A percentile compares a stretch with the other conserved stretches of the same genome.
Evolutionary conservation across 2,113 vertebrate species (phyloP).

Genomic region (Geococcyx californianus): DNA sequence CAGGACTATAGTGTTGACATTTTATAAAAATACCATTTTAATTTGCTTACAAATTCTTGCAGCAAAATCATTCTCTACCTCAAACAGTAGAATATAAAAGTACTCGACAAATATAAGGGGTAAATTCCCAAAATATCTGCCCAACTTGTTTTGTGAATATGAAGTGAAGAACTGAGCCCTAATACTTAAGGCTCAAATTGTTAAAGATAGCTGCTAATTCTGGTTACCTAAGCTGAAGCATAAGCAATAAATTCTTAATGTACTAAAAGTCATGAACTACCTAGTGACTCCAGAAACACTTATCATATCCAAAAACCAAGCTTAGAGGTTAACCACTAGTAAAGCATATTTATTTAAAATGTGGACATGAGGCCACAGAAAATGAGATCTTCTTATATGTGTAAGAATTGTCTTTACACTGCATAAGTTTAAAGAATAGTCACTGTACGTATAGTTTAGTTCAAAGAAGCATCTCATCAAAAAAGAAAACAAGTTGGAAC

Average conservation of each 20-base stretch:
- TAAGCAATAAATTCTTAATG: background rate
- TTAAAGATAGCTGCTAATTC: background rate
- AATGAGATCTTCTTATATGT: background rate
- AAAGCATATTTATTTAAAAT: background rate
- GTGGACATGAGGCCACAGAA: background rate
- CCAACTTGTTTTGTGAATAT: background rate
- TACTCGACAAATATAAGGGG: background rate
- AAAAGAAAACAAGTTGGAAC: background rate
- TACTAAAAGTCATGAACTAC: background rate
- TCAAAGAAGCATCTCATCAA: background rate
- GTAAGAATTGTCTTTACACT: background rate
- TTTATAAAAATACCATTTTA: background rate
- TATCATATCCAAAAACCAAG: background rate
- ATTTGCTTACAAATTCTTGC: background rate
- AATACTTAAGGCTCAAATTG: background rate
- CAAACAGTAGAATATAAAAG: background rate
- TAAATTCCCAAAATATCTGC: background rate
- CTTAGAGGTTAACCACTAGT: background rate
- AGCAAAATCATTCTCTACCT: background rate
- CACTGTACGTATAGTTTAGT: background rate
- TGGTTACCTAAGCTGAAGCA: background rate
- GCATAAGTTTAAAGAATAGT: background rate
- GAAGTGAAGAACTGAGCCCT: background rate
- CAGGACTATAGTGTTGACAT: accelerated
- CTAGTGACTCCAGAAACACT: background rate